Percentiles rank a stretch among this genome's conserved stretches.
Conservation (phyloP, 2,797 vertebrate genomes). For the Gymnoscopelus braueri region DNA sequence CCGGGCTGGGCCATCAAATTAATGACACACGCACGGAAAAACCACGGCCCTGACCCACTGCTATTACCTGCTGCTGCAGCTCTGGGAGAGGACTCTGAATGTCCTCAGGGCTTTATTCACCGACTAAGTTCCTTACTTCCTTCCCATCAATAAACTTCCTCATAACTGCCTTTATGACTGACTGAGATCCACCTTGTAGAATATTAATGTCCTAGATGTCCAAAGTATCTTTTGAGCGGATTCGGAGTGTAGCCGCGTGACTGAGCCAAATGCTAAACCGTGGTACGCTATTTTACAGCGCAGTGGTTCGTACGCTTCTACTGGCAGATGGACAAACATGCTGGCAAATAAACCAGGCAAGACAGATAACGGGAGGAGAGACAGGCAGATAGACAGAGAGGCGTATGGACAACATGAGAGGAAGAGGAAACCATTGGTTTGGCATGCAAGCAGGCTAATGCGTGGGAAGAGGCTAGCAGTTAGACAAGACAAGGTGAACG, state of each 20-base stretch:
- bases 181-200: slow-evolving; percentile 39
- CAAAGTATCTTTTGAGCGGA: slow-evolving; percentile 22
- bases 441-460: no score
- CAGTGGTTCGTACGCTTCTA: slow-evolving; percentile 25
- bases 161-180: slow-evolving; percentile 51
- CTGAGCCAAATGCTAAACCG: slow-evolving; percentile 37
- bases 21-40: slow-evolving; percentile 67
- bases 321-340: neutral
- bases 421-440: no score
- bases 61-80: slow-evolving; percentile 37
- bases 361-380: slow-evolving; percentile 25
- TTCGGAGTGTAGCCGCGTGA: slow-evolving; percentile 35
- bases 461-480: no score
- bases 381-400: neutral
- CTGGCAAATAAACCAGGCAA: slow-evolving; percentile 27
- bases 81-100: slow-evolving; percentile 38
- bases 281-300: neutral
- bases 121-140: slow-evolving; percentile 58
- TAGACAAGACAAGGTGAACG: slow-evolving; percentile 1
- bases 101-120: slow-evolving; percentile 43
- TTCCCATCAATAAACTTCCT: slow-evolving; percentile 56
- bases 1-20: slow-evolving; percentile 62
- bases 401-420: no score
- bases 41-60: slow-evolving; percentile 39
- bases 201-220: slow-evolving; percentile 44